phyloP scores from a whole-genome alignment of 1,140 invertebrate species.

The Alviniconcha marisindica region DNA sequence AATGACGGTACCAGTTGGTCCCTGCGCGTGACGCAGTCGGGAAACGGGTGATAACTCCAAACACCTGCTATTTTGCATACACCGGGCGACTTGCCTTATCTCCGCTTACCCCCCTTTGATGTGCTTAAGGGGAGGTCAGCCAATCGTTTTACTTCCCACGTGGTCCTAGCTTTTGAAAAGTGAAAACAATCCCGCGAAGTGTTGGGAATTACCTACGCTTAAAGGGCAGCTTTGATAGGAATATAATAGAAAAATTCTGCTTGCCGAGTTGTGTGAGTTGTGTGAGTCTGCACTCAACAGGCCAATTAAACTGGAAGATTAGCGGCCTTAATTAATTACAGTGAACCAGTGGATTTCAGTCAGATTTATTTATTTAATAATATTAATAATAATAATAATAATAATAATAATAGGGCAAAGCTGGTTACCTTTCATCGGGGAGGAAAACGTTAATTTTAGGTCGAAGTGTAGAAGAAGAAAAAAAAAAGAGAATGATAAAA shows the following conservation, averaged over 20 bases:
- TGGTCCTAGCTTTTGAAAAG: not conserved
- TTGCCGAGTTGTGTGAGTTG: too few relatives aligned
- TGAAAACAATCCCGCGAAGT: not conserved
- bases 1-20: not conserved
- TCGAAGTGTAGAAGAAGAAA: too few relatives aligned
- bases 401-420: too few relatives aligned
- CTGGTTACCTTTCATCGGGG: too few relatives aligned
- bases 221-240: not conserved
- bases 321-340: not conserved
- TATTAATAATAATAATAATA: too few relatives aligned
- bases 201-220: not conserved
- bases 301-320: not conserved
- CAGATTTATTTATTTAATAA: too few relatives aligned
- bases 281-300: not conserved
- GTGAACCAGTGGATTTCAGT: too few relatives aligned
- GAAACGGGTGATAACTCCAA: slow-evolving; percentile 1
- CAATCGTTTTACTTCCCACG: too few relatives aligned
- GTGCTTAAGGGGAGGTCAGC: not conserved
- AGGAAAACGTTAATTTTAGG: too few relatives aligned
- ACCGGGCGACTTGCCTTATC: slow-evolving; percentile 3
- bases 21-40: not conserved
- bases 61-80: slow-evolving; percentile 24
- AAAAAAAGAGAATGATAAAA: too few relatives aligned
- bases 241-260: slow-evolving; percentile 8
- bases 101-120: slow-evolving; percentile 22